Conservation (phyloP, 2,113 vertebrate genomes). For the Neolamprologus longior region DNA sequence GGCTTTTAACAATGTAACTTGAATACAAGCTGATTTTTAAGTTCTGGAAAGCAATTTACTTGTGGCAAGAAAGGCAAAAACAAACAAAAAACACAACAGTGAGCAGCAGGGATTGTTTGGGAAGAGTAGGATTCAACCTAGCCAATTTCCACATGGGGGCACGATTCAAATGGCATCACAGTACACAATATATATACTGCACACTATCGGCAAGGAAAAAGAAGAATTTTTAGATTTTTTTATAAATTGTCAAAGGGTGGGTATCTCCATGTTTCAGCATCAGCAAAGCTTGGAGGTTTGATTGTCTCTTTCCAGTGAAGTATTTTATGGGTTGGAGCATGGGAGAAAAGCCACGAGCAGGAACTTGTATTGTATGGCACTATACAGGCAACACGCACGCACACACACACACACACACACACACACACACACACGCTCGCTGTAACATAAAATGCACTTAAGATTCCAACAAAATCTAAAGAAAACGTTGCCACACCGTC, state of each 20-base stretch:
- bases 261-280: not conserved
- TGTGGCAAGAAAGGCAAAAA: not conserved
- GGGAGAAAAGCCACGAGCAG: not conserved
- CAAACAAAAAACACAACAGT: not conserved
- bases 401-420: accelerated
- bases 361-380: constrained; percentile 29
- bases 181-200: constrained; percentile 13
- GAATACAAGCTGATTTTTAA: not conserved
- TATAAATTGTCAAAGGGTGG: not conserved
- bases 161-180: not conserved
- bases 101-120: not conserved
- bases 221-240: no score
- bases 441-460: constrained; percentile 18
- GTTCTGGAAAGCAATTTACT: not conserved
- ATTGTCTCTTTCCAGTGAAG: constrained; percentile 51
- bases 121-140: not conserved
- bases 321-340: not conserved
- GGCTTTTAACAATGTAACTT: constrained; percentile 23
- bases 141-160: not conserved
- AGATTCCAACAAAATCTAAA: not conserved
- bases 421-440: not conserved
- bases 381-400: not conserved
- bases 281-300: constrained; percentile 32
- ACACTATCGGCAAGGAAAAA: not conserved
- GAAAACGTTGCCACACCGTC: not conserved